These are phyloP conservation scores for Heliornis fulica DNA, from an alignment of 2,113 vertebrate genomes.

Conservation along the genomic window DNA sequence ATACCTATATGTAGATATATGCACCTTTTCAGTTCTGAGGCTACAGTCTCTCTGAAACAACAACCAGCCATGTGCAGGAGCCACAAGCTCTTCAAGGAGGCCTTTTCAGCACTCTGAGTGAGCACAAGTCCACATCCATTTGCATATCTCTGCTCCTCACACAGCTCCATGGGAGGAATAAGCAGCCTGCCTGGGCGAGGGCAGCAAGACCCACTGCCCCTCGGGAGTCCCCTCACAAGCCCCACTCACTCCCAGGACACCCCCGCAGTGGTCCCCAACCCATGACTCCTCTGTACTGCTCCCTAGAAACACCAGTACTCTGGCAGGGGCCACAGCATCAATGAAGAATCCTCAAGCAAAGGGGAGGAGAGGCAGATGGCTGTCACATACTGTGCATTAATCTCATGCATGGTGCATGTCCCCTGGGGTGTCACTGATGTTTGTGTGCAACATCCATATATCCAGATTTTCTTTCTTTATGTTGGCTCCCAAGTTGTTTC, in stretches of 20 bases:
- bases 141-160: background rate
- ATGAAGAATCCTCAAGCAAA: background rate
- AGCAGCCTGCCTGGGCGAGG: background rate
- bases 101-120: background rate
- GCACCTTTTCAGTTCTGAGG: background rate
- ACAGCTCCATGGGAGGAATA: background rate
- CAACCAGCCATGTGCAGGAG: background rate
- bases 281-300: background rate
- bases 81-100: background rate
- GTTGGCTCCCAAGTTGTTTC: background rate
- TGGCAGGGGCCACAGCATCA: background rate
- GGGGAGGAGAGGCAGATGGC: background rate
- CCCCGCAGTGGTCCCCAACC: background rate
- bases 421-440: background rate
- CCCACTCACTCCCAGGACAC: background rate
- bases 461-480: background rate
- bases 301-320: background rate
- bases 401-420: background rate
- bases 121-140: background rate
- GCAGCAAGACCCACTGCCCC: background rate
- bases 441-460: background rate
- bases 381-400: background rate
- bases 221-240: too few species aligned
- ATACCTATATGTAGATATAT: rapidly evolving
- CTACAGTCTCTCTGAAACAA: background rate